Evolutionary conservation across 2,888 invertebrate species (phyloP).

Genomic region (Aleiodes testaceus): DNA sequence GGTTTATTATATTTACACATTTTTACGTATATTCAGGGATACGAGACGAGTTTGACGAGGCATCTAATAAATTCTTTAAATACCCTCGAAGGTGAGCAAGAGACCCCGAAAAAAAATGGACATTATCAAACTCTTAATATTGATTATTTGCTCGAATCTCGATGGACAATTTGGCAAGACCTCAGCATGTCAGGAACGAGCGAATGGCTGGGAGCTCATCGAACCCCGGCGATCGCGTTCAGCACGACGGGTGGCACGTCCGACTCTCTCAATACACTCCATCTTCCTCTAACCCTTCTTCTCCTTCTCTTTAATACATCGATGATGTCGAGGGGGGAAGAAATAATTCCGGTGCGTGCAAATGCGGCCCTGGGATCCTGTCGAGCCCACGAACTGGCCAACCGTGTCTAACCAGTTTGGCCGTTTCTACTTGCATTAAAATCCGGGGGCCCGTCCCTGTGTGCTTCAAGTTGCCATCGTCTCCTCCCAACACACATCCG

Average conservation of each 20-base stretch:
- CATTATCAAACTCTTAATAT: constrained; percentile 21
- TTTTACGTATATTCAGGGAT: too few species aligned
- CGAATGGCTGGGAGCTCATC: constrained; percentile 44
- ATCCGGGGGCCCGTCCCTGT: constrained; percentile 47
- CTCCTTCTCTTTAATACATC: neutral
- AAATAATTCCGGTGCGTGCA: neutral
- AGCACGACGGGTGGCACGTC: constrained; percentile 38
- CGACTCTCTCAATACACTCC: constrained; percentile 10
- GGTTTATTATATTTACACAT: constrained; percentile 46
- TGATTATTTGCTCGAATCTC: constrained; percentile 22
- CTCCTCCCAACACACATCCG: constrained; percentile 7
- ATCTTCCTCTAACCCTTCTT: neutral
- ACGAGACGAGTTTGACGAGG: too few species aligned
- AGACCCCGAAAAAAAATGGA: constrained; percentile 16
- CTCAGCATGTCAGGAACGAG: constrained; percentile 27
- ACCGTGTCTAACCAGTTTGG: constrained; percentile 46
- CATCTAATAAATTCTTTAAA: too few species aligned
- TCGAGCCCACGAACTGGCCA: constrained; percentile 38
- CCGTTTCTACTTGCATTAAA: constrained; percentile 40
- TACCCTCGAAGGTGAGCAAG: too few species aligned
- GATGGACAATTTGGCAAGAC: constrained; percentile 36
- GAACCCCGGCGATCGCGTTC: constrained; percentile 32
- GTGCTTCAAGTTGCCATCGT: constrained; percentile 48
- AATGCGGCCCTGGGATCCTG: constrained; percentile 21
- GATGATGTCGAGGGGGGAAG: too few species aligned